Base-by-base conservation (phyloP, 2,888 invertebrate genomes). In the Apantesis nais region DNA sequence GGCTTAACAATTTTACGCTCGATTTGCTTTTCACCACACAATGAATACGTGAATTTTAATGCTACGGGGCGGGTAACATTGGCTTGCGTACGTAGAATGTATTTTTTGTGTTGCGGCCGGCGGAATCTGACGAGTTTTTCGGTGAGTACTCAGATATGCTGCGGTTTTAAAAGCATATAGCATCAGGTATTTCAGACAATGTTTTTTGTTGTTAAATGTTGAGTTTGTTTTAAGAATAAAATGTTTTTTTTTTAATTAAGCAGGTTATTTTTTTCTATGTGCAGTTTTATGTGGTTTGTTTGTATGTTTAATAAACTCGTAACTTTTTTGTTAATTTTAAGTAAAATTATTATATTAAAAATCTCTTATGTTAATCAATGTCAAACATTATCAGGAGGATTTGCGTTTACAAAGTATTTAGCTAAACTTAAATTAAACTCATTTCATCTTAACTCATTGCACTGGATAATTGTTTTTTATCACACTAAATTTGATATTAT, bases 21-120 rank as follows among this genome's bases (percentile, higher is more conserved):
- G 78, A 86, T 86, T 85, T 80, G 73, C 62, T 71, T 70, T 73
- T 65, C 71, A 67, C 81, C 83, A 78, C 82, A 81, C 82, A 84
- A 84, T 83, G 85, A 80, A 78, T 73, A 77, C 73, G 73, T 75
- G 81, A 78, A 85, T 85, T 83, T 85, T 80, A 85, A 86, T 81
- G 72, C 62, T 48, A 22, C 19, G 41, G 55, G 44, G 76, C 63
- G 62, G 73, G 72, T 66, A 58, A 73, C 34, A 76, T 76, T 65
- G 64, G 48, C 62, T 67, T 60, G n/a, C 60, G 52, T 34, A 64
- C 16, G 34, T 62, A 44, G 22, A 62, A 62, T 66, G 22, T 60
- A 44, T 34, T 67, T 71, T 67, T 72, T 68, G 66, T 66, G 39
- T 14, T 68, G 52, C 19, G 58, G 41, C 11, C 25, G 19, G n/a